phyloP scores from a whole-genome alignment of 1,140 invertebrate genomes.

The Stegodyphus dumicola region DNA sequence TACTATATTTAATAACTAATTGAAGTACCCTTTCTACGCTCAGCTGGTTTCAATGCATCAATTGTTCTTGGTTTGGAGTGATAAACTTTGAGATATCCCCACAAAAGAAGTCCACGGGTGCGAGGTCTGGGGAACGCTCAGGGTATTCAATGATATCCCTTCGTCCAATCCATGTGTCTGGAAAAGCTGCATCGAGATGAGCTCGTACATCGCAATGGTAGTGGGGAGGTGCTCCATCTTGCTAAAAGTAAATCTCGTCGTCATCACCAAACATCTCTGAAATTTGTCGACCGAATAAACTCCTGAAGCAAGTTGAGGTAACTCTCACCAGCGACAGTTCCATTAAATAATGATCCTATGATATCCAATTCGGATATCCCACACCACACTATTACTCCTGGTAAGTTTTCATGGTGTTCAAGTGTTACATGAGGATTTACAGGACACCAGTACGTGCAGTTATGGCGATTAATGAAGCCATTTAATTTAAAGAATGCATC shows the following conservation, averaged over 20 bases:
- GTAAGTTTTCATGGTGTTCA: background rate
- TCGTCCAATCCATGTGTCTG: background rate
- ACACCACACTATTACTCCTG: background rate
- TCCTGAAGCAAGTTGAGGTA: too few relatives aligned
- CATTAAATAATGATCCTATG: background rate
- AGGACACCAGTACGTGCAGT: too few relatives aligned
- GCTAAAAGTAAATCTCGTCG: too few relatives aligned
- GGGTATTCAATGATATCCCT: background rate
- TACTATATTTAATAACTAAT: too few relatives aligned
- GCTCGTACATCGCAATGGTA: background rate
- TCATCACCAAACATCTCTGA: too few relatives aligned
- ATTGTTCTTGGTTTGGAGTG: background rate
- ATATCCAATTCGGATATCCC: background rate
- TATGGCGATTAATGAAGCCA: too few relatives aligned
- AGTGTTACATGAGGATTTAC: too few relatives aligned
- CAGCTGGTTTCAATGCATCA: background rate
- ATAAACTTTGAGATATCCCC: background rate
- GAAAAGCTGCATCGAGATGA: background rate
- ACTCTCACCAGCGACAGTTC: too few relatives aligned
- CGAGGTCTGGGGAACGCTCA: background rate
- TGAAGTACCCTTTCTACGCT: too few relatives aligned
- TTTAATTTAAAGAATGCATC: too few relatives aligned
- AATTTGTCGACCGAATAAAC: too few relatives aligned
- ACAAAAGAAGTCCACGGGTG: background rate
- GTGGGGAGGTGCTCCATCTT: too few relatives aligned